A percentile compares a stretch with the other conserved stretches of the same genome.
Evolutionary conservation across 2,797 vertebrate genomes (phyloP).

Genomic region (Nannoperca australis): DNA sequence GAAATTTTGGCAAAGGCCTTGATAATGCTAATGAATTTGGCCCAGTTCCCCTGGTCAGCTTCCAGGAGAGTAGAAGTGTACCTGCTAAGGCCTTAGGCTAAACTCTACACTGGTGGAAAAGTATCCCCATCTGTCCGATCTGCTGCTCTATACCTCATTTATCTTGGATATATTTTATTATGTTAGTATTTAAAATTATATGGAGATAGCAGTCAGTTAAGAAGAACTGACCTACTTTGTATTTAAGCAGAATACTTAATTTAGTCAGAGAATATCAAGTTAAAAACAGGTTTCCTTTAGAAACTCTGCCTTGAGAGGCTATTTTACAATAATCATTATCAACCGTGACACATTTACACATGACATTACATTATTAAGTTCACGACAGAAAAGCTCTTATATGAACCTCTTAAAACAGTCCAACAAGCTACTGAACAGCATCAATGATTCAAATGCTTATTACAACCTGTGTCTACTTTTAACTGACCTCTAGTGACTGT

Average conservation of each 20-base stretch:
- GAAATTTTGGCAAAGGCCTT: conserved; percentile 48
- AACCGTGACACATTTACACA: background rate
- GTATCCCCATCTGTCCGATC: conserved; percentile 35
- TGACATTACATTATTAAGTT: background rate
- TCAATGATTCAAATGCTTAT: background rate
- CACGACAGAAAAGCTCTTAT: too few species aligned
- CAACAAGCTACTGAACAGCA: too few species aligned
- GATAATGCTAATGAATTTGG: conserved; percentile 61
- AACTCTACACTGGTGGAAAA: conserved; percentile 39
- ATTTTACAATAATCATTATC: background rate
- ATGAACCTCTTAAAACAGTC: too few species aligned
- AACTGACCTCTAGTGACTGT: too few species aligned
- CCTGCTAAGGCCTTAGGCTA: conserved; percentile 25
- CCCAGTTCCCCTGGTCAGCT: conserved; percentile 48
- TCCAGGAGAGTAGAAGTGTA: conserved; percentile 48
- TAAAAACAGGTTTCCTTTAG: background rate
- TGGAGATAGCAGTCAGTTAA: conserved; percentile 2
- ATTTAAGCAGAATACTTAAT: background rate
- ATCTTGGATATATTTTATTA: conserved; percentile 20
- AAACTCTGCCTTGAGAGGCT: background rate
- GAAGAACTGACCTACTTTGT: conserved; percentile 12
- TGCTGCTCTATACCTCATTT: conserved; percentile 37
- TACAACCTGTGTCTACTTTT: background rate
- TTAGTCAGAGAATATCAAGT: background rate
- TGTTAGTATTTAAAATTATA: conserved; percentile 19